A percentile compares a stretch with the other conserved stretches of the same genome.
Evolutionary conservation across 2,888 invertebrate species (phyloP).

Genomic region (Ophion ellenae): DNA sequence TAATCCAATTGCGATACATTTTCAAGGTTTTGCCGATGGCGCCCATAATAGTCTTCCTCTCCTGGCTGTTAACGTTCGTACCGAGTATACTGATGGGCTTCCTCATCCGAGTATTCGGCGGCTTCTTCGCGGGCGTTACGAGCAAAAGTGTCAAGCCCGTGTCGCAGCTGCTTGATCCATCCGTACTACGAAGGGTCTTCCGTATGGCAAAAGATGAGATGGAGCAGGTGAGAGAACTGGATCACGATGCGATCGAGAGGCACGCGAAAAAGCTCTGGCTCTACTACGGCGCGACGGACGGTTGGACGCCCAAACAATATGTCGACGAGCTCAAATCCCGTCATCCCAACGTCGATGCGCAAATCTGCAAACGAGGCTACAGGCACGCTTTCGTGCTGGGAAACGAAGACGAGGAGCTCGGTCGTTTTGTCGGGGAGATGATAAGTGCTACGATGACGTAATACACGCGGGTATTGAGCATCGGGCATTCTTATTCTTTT

Average conservation of each 20-base stretch:
- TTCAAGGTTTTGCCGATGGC: slow-evolving; percentile 83
- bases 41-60: slow-evolving; percentile 83
- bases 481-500: slow-evolving; percentile 5
- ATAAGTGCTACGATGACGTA: slow-evolving; percentile 75
- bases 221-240: slow-evolving; percentile 88
- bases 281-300: slow-evolving; percentile 92
- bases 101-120: slow-evolving; percentile 86
- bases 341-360: slow-evolving; percentile 87
- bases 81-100: slow-evolving; percentile 85
- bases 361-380: slow-evolving; percentile 86
- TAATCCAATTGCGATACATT: slow-evolving; percentile 51
- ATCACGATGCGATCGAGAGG: slow-evolving; percentile 86
- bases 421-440: slow-evolving; percentile 76
- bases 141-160: slow-evolving; percentile 84
- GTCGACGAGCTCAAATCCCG: slow-evolving; percentile 87
- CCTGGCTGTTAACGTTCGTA: slow-evolving; percentile 85
- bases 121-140: slow-evolving; percentile 84
- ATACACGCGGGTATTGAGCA: background rate
- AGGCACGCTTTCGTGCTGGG: slow-evolving; percentile 93
- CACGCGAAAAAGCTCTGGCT: slow-evolving; percentile 89
- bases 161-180: slow-evolving; percentile 86
- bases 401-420: slow-evolving; percentile 86
- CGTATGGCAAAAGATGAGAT: slow-evolving; percentile 92
- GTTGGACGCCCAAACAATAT: slow-evolving; percentile 92
- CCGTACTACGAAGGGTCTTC: slow-evolving; percentile 87